A percentile compares a stretch with the other conserved stretches of the same genome.
phyloP scores from a whole-genome alignment of 2,888 invertebrate genomes.

The Ectropis crepuscularia region DNA sequence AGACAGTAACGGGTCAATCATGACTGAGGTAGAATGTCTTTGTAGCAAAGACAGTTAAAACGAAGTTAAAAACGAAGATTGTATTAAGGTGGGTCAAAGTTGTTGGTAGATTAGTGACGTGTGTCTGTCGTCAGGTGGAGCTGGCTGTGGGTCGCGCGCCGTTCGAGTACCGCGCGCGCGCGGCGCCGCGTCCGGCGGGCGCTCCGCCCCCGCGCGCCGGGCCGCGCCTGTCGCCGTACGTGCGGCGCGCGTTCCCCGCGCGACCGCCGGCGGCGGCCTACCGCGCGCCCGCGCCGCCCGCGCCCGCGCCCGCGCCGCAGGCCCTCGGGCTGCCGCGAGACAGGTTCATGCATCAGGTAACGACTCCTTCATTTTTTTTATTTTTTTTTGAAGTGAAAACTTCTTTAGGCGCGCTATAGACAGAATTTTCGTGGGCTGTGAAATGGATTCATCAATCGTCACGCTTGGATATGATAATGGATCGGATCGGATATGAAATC shows the following conservation, averaged over 20 bases:
- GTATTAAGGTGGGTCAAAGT: too few species aligned
- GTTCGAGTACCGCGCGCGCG: slow-evolving; percentile 69
- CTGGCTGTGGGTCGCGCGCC: slow-evolving; percentile 72
- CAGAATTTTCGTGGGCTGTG: too few species aligned
- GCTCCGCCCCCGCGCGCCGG: slow-evolving; percentile 45
- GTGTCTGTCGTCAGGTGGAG: slow-evolving; percentile 61
- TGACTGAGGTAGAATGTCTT: too few species aligned
- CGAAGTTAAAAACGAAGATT: too few species aligned
- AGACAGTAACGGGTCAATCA: too few species aligned
- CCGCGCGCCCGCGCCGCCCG: slow-evolving; percentile 40
- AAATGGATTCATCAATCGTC: too few species aligned
- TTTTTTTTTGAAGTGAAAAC: too few species aligned
- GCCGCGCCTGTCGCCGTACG: slow-evolving; percentile 35
- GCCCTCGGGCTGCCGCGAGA: slow-evolving; percentile 45
- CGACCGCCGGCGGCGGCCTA: slow-evolving; percentile 34
- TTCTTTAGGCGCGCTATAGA: too few species aligned
- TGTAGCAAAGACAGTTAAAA: too few species aligned
- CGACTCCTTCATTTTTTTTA: too few species aligned
- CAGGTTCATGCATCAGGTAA: slow-evolving; percentile 42
- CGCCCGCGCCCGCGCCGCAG: slow-evolving; percentile 43
- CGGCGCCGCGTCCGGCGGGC: slow-evolving; percentile 43
- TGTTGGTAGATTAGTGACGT: neutral
- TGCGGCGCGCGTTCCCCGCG: slow-evolving; percentile 42
- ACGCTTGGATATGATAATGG: too few species aligned
- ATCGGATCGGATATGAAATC: too few species aligned